A percentile compares a stretch with the other conserved stretches of the same genome.
Evolutionary conservation across 2,888 invertebrate species (phyloP).

Genomic region (Ectemnius lituratus): DNA sequence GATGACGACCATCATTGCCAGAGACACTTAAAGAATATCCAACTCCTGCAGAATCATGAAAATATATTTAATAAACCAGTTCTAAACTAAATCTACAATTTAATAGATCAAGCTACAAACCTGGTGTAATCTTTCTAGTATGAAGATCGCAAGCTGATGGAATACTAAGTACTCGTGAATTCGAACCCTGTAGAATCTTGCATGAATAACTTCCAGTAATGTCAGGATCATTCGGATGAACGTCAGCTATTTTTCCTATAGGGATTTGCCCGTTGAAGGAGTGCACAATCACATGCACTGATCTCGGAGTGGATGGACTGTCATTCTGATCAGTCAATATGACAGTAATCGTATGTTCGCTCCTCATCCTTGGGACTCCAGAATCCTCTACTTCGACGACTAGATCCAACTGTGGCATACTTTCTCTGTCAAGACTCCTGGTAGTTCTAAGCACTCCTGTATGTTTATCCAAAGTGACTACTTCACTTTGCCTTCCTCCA

Average conservation of each 20-base stretch:
- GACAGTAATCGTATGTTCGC: constrained; percentile 87
- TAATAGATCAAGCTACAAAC: constrained; percentile 62
- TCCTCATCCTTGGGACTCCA: constrained; percentile 89
- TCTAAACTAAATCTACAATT: constrained; percentile 42
- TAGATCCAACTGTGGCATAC: constrained; percentile 86
- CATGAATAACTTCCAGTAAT: constrained; percentile 94
- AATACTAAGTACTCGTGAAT: constrained; percentile 84
- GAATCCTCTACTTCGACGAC: constrained; percentile 93
- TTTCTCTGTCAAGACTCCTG: constrained; percentile 89
- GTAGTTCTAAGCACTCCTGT: constrained; percentile 90
- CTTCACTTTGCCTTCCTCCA: constrained; percentile 88
- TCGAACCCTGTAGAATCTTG: constrained; percentile 84
- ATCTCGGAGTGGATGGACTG: constrained; percentile 90
- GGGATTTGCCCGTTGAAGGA: constrained; percentile 88
- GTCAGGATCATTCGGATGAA: constrained; percentile 95
- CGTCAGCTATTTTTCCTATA: constrained; percentile 91
- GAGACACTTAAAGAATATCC: constrained; percentile 89
- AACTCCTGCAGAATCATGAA: constrained; percentile 75
- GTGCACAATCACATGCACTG: constrained; percentile 88
- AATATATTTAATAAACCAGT: neutral
- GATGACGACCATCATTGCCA: constrained; percentile 94
- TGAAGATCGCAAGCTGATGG: constrained; percentile 89
- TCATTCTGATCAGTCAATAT: constrained; percentile 93
- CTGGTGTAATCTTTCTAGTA: constrained; percentile 85
- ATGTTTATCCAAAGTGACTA: constrained; percentile 87